A percentile compares a stretch with the other conserved stretches of the same genome.
Conservation (phyloP, 2,797 vertebrate species). For the Enteromius mattozi region DNA sequence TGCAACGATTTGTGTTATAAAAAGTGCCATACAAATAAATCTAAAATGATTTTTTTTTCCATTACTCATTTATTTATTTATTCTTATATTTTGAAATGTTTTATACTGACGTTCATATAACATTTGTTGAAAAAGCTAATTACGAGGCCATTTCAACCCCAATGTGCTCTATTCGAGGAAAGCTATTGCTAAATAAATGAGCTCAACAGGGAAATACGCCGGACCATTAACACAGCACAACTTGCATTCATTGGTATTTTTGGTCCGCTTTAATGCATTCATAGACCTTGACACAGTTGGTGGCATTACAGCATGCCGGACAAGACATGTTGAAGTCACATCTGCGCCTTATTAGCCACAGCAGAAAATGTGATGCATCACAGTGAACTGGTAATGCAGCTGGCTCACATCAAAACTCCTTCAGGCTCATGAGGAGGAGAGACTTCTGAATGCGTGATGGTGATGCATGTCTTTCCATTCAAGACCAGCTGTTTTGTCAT, state of each 20-base stretch:
- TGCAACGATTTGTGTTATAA: no score
- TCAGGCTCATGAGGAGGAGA: not conserved
- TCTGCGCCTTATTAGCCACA: constrained; percentile 38
- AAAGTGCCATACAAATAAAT: no score
- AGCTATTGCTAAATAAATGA: constrained; percentile 19
- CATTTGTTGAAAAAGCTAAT: not conserved
- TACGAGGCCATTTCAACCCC: not conserved
- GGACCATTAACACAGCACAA: constrained; percentile 25
- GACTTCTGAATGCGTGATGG: constrained; percentile 47
- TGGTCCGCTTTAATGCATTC: not conserved
- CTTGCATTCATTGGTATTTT: not conserved
- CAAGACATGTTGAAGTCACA: constrained; percentile 40
- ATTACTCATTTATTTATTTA: not conserved
- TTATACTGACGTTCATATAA: not conserved
- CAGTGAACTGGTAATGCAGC: constrained; percentile 38
- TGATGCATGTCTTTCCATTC: constrained; percentile 26
- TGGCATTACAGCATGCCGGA: constrained; percentile 5
- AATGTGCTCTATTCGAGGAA: not conserved
- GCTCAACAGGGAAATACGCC: not conserved
- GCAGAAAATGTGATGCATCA: constrained; percentile 23
- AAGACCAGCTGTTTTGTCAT: constrained; percentile 31
- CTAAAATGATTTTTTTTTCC: not conserved
- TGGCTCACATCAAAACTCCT: constrained; percentile 50
- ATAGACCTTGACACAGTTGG: constrained; percentile 13
- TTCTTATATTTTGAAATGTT: not conserved